A percentile compares a stretch with the other conserved stretches of the same genome.
These are phyloP conservation scores for Leptopterna dolabrata DNA, from an alignment of 2,888 invertebrate species.

Conservation along the genomic window DNA sequence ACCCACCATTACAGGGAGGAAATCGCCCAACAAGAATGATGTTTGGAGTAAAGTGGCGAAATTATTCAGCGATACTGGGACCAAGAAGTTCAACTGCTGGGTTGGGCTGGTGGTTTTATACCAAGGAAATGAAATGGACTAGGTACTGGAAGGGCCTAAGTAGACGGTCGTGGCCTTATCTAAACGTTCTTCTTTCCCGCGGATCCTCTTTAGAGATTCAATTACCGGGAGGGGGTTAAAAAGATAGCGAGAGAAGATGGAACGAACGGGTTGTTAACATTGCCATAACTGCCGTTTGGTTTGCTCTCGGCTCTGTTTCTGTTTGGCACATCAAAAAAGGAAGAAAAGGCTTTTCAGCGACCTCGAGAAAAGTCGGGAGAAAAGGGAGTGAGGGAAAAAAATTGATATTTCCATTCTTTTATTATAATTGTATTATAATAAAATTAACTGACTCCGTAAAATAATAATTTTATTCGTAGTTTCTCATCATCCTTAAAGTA, in stretches of 20 bases:
- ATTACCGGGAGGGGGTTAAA: conserved; percentile 13
- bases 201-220: conserved; percentile 40
- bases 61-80: background rate
- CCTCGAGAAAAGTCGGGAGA: background rate
- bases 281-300: conserved; percentile 5
- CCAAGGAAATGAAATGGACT: background rate
- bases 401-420: no score
- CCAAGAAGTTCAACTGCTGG: background rate
- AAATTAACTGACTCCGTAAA: no score
- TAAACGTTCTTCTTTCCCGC: conserved; percentile 15
- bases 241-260: background rate
- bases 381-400: background rate
- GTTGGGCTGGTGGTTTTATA: background rate
- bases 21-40: background rate
- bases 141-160: background rate
- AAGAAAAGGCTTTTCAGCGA: background rate
- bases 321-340: no score
- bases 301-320: background rate
- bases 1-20: background rate
- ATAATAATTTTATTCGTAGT: no score
- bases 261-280: conserved; percentile 5
- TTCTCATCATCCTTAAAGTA: no score
- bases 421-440: no score
- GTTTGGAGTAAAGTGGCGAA: background rate
- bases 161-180: conserved; percentile 25